A percentile compares a stretch with the other conserved stretches of the same genome.
Conservation (phyloP, 2,113 vertebrate genomes). For the Tragulus kanchil region DNA sequence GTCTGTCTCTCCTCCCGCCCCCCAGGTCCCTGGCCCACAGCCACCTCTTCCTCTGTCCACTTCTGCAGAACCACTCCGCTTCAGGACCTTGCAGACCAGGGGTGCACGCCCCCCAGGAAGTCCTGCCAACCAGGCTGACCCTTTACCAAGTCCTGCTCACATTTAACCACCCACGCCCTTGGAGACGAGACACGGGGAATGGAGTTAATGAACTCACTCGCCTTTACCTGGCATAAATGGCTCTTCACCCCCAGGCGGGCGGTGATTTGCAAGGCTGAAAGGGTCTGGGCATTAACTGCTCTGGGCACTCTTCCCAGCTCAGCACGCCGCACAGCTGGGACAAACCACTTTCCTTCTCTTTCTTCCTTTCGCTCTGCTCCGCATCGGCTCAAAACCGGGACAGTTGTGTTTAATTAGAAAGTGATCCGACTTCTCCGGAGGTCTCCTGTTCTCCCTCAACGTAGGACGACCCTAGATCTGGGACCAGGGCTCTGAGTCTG, state of each 20-base stretch:
- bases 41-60: neutral
- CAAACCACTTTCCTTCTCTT: neutral
- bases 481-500: neutral
- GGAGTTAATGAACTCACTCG: conserved; percentile 19
- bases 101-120: rapidly evolving
- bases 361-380: neutral
- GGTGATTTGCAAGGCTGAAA: neutral
- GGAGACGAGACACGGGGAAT: neutral
- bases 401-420: neutral
- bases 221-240: conserved; percentile 22
- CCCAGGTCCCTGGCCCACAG: neutral
- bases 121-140: neutral
- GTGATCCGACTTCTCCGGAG: neutral
- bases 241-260: neutral
- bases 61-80: neutral
- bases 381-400: neutral
- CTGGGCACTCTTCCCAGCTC: conserved; percentile 66
- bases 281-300: conserved; percentile 28
- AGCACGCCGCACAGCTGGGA: neutral
- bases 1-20: neutral
- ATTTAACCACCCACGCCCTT: neutral
- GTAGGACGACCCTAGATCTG: neutral
- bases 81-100: neutral
- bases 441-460: neutral
- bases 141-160: neutral